Evolutionary conservation across 2,797 vertebrate genomes (phyloP), one percentile per base, ranked within the genome.

Genomic region (Lates japonicus): DNA sequence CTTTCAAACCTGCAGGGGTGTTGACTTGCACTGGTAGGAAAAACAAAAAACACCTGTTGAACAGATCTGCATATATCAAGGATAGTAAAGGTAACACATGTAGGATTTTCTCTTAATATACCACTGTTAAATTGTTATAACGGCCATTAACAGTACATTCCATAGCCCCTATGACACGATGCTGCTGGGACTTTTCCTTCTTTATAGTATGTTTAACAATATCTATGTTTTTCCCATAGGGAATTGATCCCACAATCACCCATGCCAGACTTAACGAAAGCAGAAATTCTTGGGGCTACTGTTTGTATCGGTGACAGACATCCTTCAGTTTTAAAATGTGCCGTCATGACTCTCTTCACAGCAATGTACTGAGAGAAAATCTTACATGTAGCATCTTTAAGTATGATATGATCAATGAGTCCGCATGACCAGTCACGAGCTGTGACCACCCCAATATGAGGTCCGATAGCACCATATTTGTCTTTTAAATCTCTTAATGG

Each of bases 51-150:
- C 96, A 96, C 97, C 97, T 98, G 97, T 97, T 97, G 96, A 98
- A 98, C 96, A 99, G 94, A 96, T 99, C 97, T 99, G 98, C 98
- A 99, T 99, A 99, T 99, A 98, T 99, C 96, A 96, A 98, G 97
- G 96, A 97, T 97, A 96, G 96, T 96, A 92, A 93, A 93, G 82
- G 84, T 91, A 83, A 89, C 88, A 82, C 88, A 87, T 89, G 90
- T 90, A 91, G 86, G 93, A 93, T 91, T 92, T 91, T 91, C 93
- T 93, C 91, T 67, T 17, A 11, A 73, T 61, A 66, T 33, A 68
- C 78, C 55, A 19, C 82, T 65, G 88, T 60, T 75, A 29, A 75
- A 74, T 31, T 58, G 84, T 59, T 61, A 64, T 57, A 60, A 80
- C 70, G 64, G 46, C 87, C 78, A 42, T 70, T 60, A 74, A 90